Evolutionary conservation across 2,113 vertebrate genomes (phyloP), one percentile per base, ranked within the genome.

Genomic region (Sphaerodactylus townsendi): DNA sequence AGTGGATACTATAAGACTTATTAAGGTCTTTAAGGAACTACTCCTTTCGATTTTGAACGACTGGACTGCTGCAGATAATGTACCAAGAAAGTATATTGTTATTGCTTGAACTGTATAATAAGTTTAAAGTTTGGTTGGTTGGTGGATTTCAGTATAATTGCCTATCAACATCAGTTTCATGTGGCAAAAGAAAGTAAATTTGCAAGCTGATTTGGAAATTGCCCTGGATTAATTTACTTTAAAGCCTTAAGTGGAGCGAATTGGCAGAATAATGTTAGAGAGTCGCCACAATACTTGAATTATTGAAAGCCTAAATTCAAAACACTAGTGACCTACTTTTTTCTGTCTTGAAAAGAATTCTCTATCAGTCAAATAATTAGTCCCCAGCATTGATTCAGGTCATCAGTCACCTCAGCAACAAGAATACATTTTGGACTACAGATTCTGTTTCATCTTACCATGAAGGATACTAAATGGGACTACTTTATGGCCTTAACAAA

Each of bases 321-420:
- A 46, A 44, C 64, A 83, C 87, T 90, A 88, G 84, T 82, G 81
- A 81, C 90, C 83, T 69, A 88, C 90, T 88, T 75, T 79, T 28
- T 72, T 92, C 86, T 88, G 85, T 88, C 92, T 91, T 88, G 82
- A 69, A 74, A 91, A 86, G 73, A 75, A 75, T 75, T 85, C 87
- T 44, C 78, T 77, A 81, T 78, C 84, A 88, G 19, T 68, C 14
- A 14, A 88, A 87, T 83, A 92, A 87, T 85, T 70, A 89, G 77
- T 86, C 78, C 90, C 39, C 9, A 71, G 79, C 84, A 56, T 83
- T 71, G 2, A n/a, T 90, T 91, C 90, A 89, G 79, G 90, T 17
- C 84, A 82, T 82, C 5, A 75, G 89, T 92, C 90, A 91, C 73
- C 86, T 88, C 82, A 77, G 69, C 59, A 88, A 33, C 35, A 50